Evolutionary conservation across 2,113 vertebrate species (phyloP).

Genomic region (Ciconia stormi): DNA sequence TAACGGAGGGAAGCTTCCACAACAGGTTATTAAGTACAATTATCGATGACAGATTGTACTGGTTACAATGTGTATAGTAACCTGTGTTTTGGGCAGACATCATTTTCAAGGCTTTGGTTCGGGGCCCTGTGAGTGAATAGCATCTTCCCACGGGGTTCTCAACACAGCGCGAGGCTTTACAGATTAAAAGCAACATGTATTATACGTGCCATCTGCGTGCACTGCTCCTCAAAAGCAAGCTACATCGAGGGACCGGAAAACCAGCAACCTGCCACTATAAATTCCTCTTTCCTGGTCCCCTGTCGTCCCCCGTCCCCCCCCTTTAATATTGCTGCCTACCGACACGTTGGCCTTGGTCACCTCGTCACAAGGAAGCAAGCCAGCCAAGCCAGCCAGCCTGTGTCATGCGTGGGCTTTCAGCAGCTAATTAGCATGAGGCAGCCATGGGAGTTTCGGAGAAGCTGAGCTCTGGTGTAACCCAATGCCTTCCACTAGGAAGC

Average conservation of each 20-base stretch:
- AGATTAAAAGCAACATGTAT: constrained; percentile 2
- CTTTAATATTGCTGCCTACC: background rate
- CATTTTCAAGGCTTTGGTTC: background rate
- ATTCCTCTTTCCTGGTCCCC: background rate
- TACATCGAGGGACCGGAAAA: background rate
- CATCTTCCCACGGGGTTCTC: background rate
- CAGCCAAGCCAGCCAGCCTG: background rate
- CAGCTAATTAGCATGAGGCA: constrained; percentile 10
- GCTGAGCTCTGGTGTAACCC: constrained; percentile 39
- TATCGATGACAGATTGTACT: background rate
- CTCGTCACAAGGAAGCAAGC: background rate
- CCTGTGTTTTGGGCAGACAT: background rate
- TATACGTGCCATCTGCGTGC: background rate
- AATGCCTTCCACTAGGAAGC: constrained; percentile 29
- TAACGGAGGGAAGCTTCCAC: background rate
- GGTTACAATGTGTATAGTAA: background rate
- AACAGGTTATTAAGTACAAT: background rate
- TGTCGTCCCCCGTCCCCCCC: fast-evolving
- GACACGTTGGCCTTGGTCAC: background rate
- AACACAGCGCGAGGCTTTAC: background rate
- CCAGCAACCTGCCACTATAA: background rate
- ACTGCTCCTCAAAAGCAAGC: background rate
- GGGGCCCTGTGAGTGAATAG: background rate
- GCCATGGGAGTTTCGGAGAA: constrained; percentile 31
- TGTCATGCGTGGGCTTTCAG: background rate